Conservation (phyloP, 2,888 invertebrate species). For the Polietes domitor region DNA sequence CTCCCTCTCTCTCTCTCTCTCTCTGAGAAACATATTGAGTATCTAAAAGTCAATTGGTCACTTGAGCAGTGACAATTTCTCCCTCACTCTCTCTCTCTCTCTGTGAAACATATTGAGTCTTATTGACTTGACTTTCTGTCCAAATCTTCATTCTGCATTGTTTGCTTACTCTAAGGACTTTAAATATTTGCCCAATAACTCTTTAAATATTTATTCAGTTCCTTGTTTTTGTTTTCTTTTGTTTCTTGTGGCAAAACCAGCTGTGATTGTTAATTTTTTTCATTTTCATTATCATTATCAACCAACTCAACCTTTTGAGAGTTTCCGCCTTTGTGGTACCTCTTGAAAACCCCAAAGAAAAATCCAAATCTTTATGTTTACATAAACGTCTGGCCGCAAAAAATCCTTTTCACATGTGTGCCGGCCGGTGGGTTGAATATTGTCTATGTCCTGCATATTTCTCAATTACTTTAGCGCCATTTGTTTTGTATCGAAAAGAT, state of each 20-base stretch:
- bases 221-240: background rate
- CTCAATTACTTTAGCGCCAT: slow-evolving; percentile 8
- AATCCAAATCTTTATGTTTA: background rate
- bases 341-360: background rate
- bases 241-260: slow-evolving; percentile 3
- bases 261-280: slow-evolving; percentile 10
- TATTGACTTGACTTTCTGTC: background rate
- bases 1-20: no score
- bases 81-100: no score
- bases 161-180: background rate
- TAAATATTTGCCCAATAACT: slow-evolving; percentile 47
- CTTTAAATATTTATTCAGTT: slow-evolving; percentile 64
- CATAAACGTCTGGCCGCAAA: background rate
- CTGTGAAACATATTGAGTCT: slow-evolving; percentile 58
- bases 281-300: slow-evolving; percentile 3
- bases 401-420: slow-evolving; percentile 22
- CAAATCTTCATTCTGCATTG: background rate
- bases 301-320: background rate
- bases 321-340: background rate
- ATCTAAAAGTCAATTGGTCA: no score
- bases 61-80: no score
- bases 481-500: background rate
- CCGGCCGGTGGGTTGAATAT: background rate
- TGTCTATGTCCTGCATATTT: background rate
- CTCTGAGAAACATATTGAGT: no score